Conservation (phyloP, 2,113 vertebrate genomes). For the Oreochromis spilurus region DNA sequence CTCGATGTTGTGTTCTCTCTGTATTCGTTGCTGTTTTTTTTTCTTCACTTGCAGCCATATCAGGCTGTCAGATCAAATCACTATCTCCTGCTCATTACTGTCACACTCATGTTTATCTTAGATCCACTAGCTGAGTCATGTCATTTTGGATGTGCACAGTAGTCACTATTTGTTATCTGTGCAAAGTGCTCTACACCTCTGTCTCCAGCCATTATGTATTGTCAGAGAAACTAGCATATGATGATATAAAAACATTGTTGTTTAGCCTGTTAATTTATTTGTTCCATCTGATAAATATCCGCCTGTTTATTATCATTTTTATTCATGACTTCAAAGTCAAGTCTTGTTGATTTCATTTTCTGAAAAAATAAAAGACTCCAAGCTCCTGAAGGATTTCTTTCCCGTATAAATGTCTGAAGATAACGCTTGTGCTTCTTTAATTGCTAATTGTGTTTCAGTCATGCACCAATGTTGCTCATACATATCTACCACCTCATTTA, state of each 20-base stretch:
- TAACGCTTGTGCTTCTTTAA: background rate
- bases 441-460: background rate
- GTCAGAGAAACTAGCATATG: background rate
- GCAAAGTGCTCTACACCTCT: background rate
- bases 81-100: constrained; percentile 11
- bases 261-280: background rate
- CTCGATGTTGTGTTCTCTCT: constrained; percentile 20
- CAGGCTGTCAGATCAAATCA: constrained; percentile 42
- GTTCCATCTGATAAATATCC: background rate
- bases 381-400: background rate
- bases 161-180: constrained; percentile 30
- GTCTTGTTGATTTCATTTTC: background rate
- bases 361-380: constrained; percentile 24
- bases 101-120: constrained; percentile 12
- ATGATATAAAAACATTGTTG: background rate
- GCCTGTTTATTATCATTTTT: background rate
- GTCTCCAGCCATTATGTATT: background rate
- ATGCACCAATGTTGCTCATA: background rate
- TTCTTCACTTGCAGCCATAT: constrained; percentile 14
- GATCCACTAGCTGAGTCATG: constrained; percentile 33
- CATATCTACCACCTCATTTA: background rate
- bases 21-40: background rate
- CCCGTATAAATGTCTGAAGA: background rate
- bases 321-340: background rate
- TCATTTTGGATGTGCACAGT: constrained; percentile 13